Evolutionary conservation across 2,797 vertebrate genomes (phyloP).

Genomic region (Poliocrania exsul): DNA sequence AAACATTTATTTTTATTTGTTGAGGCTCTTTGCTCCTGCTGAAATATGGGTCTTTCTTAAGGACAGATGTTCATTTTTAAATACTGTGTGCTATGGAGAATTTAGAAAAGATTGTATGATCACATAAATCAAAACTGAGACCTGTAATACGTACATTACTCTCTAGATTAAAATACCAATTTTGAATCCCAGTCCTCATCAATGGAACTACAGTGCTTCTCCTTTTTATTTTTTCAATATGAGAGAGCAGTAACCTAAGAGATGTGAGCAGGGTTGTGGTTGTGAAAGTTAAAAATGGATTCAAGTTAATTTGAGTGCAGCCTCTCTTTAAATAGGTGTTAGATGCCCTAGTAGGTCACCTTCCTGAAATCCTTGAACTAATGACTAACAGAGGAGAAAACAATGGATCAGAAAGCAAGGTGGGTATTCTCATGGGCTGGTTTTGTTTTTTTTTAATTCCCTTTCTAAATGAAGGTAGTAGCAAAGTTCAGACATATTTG

Average conservation of each 20-base stretch:
- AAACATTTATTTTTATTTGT: background rate
- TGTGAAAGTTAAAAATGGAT: background rate
- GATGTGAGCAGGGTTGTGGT: background rate
- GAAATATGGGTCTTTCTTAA: background rate
- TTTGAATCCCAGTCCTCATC: background rate
- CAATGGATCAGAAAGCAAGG: slow-evolving; percentile 86
- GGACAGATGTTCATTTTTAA: background rate
- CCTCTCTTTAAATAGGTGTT: slow-evolving; percentile 84
- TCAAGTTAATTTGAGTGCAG: background rate
- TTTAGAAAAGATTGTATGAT: background rate
- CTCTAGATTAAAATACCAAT: background rate
- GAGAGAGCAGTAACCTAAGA: background rate
- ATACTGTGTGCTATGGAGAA: background rate
- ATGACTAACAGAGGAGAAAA: slow-evolving; percentile 86
- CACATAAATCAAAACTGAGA: background rate
- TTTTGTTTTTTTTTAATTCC: background rate
- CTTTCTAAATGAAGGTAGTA: background rate
- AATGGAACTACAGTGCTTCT: background rate
- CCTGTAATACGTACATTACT: background rate
- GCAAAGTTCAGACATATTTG: background rate
- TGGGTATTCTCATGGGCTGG: slow-evolving; percentile 9
- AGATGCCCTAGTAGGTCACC: slow-evolving; percentile 88
- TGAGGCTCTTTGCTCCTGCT: background rate
- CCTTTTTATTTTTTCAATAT: background rate
- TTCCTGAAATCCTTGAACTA: slow-evolving; percentile 91